Base-by-base conservation (phyloP, 2,888 invertebrate genomes). In the Hyposoter didymator region DNA sequence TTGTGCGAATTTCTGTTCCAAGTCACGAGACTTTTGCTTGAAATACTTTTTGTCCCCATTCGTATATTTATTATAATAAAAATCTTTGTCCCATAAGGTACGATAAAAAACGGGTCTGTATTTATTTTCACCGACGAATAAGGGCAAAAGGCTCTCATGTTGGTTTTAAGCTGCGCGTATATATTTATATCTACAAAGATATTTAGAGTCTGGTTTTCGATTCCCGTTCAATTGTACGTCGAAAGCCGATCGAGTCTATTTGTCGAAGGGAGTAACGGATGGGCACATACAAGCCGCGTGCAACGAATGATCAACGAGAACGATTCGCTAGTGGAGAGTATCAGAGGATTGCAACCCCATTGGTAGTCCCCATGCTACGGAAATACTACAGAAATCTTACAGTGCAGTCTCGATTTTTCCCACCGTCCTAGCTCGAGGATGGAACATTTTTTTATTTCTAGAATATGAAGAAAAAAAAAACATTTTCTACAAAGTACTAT, bases 231-330 rank as follows among this genome's bases (percentile, higher is more conserved):
- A 86, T 81, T 74, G 83, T 83, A 74, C 76, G 78, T 35, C 78
- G 78, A 84, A 83, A 86, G 73, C 78, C 80, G 73, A 78, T 78
- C 76, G 83, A 83, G 80, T 86, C 85, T 86, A 86, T 86, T 83
- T 86, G 83, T 84, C 83, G 85, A 83, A 83, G 80, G 82, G 55
- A 81, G 83, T 84, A 86, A 83, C 85, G 85, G 83, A 86, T 81
- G 82, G 83, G 83, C 74, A 70, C 85, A 86, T 74, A 81, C 78
- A 62, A 66, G 80, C 81, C 69, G 69, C 83, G 80, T 83, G 85
- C 78, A 74, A 84, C 78, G 83, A 86, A 84, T 83, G 73, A 76
- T 72, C 83, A 82, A 82, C 79, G 75, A 78, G 78, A 82, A 66
- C 32, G 72, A 47, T 67, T 55, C 70, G 32, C 73, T 22, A 43